Base-by-base conservation (phyloP, 2,888 invertebrate species). In the Calameuta pallipes region DNA sequence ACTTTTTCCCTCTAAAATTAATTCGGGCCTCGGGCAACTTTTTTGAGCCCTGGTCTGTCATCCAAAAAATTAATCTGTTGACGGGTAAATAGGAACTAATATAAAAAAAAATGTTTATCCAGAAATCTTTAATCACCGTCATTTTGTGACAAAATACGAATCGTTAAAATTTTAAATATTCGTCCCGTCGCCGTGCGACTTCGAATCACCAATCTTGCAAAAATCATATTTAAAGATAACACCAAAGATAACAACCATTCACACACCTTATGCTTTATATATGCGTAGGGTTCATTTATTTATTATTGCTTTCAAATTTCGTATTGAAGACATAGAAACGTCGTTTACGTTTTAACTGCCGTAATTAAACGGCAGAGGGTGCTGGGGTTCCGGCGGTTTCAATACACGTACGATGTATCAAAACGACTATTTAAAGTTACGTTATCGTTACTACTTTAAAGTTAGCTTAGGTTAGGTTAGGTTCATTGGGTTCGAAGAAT, bases 261-360 rank as follows among this genome's bases (percentile, higher is more conserved):
- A 76, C 80, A 82, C 79, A 80, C 76, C 78, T 81, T 82, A 82
- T 80, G 86, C 78, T 81, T 85, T 86, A 86, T 87, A 56, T 56
- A 56, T 56, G 41, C 41, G 79, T 87, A 87, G 84, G 83, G 85
- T 89, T 83, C 82, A 86, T 83, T 87, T 87, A 86, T 85, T 90
- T 90, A 91, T 91, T 90, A 91, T 91, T 90, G 91, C 90, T 91
- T 91, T 90, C 85, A 89, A 90, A 90, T 90, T 91, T 88, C 90
- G 87, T 90, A 89, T 89, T 85, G 85, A 87, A 87, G 86, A 87
- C 86, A 71, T 71, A 70, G 69, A 70, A 41, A 75, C 69, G 69
- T 69, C 34, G 31, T 73, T 78, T 76, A 56, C 56, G 71, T 15
- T 36, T 71, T 34, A 35, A 78, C 75, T 41, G 75, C 70, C 70